Evolutionary conservation across 2,797 vertebrate genomes (phyloP).

Genomic region (Dendrocincla tyrannina): DNA sequence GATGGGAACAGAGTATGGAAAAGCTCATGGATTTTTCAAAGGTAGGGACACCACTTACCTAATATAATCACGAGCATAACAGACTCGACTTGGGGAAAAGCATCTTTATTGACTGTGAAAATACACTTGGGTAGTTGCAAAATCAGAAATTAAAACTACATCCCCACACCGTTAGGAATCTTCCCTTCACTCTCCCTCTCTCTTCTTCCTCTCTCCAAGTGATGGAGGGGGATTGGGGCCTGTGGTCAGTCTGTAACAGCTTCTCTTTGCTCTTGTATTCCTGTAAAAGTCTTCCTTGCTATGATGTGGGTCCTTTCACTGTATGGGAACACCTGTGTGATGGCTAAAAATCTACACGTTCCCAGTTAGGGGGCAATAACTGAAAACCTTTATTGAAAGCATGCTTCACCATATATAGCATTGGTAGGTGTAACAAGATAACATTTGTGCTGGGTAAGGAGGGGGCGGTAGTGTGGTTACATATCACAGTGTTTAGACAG

Average conservation of each 20-base stretch:
- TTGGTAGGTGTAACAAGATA: no score
- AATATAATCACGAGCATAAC: background rate
- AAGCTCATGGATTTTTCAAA: background rate
- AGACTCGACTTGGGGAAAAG: background rate
- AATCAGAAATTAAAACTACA: background rate
- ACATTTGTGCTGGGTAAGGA: no score
- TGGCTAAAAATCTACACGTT: no score
- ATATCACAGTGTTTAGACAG: no score
- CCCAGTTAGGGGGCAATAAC: no score
- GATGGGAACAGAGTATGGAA: background rate
- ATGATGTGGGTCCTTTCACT: background rate
- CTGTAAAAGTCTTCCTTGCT: background rate
- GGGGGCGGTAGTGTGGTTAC: no score
- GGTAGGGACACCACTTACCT: background rate
- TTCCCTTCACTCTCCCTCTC: accelerated
- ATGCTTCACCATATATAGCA: no score
- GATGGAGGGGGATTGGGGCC: accelerated
- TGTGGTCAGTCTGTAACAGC: accelerated
- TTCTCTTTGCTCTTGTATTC: no score
- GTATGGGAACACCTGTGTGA: background rate
- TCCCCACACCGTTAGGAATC: background rate
- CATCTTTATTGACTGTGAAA: background rate
- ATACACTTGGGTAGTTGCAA: background rate
- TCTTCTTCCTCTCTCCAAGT: background rate
- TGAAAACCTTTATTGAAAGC: no score